Base-by-base conservation (phyloP, 2,797 vertebrate genomes). In the Sebastes matsubarae region DNA sequence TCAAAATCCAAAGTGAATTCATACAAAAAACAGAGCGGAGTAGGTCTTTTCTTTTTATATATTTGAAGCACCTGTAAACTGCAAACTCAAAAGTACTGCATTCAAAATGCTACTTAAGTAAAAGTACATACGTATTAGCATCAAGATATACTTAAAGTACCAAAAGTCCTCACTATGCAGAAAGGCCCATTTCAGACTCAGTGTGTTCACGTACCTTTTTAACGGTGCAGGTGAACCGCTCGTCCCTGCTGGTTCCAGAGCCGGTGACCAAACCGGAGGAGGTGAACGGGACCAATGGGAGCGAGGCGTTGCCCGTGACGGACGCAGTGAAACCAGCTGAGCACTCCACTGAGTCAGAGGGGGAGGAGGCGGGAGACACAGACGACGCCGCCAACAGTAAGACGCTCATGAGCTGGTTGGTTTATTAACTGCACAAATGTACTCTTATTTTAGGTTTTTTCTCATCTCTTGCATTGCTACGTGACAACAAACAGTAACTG, bases 161-260 rank as follows among this genome's bases (percentile, higher is more conserved):
- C 16, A 67, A 27, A 46, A 66, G 24, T 16, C 6, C 63, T 46
- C 2, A 29, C 18, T 20, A 12, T 50, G 16, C 24, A 29, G 16
- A 29, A 11, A 18, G 25, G 2, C 30, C 60, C 3, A 63, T 64
- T 22, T 64, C n/a, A 27, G 64, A 27, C 38, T 27, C 3, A 12
- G 30, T 29, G 27, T 22, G 27, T 54, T 54, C n/a, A 55, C 2
- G 2, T 18, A 8, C 46, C 24, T 29, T 20, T 11, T 29, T 11
- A 13, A 13, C 55, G 1, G 0, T 30, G 24, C 92, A 99, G 98
- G 98, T 99, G 87, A 98, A 96, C 94, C 97, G 97, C 79, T 99
- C 98, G 2, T 99, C 98, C 72, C 94, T 99, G 90, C 92, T 99
- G 92, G 95, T 97, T 50, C 96, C 96, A 30, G 95, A 96, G 61